Conservation (phyloP, 2,888 invertebrate genomes). For the Tethea ocularis region DNA sequence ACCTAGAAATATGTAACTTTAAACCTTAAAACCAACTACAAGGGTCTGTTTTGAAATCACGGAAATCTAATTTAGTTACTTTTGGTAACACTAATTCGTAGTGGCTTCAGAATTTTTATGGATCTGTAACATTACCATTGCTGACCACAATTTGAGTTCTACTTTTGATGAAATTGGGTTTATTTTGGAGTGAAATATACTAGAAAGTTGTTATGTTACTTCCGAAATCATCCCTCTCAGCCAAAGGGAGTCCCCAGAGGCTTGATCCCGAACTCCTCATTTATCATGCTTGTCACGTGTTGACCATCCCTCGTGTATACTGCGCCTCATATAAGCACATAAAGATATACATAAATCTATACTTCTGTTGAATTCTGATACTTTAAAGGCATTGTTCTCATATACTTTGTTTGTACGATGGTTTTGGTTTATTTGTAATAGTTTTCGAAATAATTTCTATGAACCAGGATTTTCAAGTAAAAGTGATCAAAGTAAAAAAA, state of each 20-base stretch:
- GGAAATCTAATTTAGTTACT: conserved; percentile 54
- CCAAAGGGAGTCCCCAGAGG: conserved; percentile 76
- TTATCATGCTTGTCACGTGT: conserved; percentile 82
- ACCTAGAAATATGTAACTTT: conserved; percentile 42
- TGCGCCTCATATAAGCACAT: conserved; percentile 60
- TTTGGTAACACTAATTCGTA: conserved; percentile 75
- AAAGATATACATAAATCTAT: conserved; percentile 49
- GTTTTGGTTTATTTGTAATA: neutral
- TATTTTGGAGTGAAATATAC: conserved; percentile 36
- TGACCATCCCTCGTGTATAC: conserved; percentile 80
- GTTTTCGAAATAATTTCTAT: neutral
- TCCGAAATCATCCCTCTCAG: conserved; percentile 54
- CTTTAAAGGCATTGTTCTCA: conserved; percentile 18
- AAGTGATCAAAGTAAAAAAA: no score
- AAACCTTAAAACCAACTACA: conserved; percentile 40
- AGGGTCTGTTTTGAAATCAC: conserved; percentile 41
- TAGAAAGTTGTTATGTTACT: conserved; percentile 57
- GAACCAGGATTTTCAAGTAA: no score
- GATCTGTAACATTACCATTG: conserved; percentile 42
- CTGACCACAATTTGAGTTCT: conserved; percentile 35
- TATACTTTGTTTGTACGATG: neutral
- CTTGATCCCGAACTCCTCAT: conserved; percentile 79
- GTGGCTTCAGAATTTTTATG: conserved; percentile 67
- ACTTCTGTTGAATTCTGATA: conserved; percentile 32
- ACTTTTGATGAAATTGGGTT: conserved; percentile 34